phyloP scores from a whole-genome alignment of 2,797 vertebrate species.

The Gallinago nigripennis region DNA sequence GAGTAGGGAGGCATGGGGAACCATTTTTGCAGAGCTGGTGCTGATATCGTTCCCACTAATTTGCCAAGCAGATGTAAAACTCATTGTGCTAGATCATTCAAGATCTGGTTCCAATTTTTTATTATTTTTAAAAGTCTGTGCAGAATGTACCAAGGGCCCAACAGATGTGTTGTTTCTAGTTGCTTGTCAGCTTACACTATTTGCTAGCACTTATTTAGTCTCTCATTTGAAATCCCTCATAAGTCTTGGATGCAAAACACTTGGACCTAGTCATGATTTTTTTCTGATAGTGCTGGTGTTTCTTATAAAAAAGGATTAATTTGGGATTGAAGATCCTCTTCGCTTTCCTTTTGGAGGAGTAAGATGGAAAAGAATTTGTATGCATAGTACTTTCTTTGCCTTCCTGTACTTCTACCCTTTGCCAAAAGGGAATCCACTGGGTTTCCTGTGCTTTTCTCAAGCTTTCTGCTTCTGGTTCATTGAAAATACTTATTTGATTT shows the following conservation, averaged over 20 bases:
- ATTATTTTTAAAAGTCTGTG: neutral
- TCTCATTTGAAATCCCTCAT: neutral
- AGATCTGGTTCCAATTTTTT: neutral
- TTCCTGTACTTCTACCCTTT: neutral
- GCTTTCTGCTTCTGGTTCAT: neutral
- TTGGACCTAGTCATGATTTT: neutral
- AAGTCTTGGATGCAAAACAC: neutral
- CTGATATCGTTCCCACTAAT: neutral
- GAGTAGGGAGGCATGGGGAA: fast-evolving
- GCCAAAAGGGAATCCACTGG: neutral
- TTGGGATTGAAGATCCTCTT: neutral
- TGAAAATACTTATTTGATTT: neutral
- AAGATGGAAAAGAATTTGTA: neutral
- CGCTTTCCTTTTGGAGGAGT: neutral
- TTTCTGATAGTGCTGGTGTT: neutral
- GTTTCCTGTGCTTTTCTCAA: neutral
- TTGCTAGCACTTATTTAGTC: neutral
- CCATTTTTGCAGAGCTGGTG: neutral
- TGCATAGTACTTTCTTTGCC: neutral
- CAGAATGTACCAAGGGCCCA: neutral
- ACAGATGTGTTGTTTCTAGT: neutral
- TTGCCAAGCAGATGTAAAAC: neutral
- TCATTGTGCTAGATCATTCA: neutral
- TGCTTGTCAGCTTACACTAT: neutral
- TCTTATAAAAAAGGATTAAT: neutral